Percentiles rank a stretch among this genome's conserved stretches.
These are phyloP conservation scores for Lucinisca nassula DNA, from an alignment of 2,888 invertebrate species.

Conservation along the genomic window DNA sequence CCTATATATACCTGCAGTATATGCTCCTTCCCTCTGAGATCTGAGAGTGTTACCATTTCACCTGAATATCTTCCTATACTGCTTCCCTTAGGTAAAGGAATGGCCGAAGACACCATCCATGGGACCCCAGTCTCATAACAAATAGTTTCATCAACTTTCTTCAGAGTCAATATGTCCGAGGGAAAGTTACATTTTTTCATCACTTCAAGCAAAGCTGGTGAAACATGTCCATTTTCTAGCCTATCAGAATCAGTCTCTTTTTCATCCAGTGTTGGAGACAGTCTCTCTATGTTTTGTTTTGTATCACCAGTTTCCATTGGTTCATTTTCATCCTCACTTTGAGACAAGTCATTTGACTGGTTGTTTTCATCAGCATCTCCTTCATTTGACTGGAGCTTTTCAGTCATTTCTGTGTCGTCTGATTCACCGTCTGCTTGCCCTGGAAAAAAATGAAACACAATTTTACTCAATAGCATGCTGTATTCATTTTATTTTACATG, in stretches of 20 bases:
- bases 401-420: conserved; percentile 46
- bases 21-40: conserved; percentile 79
- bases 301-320: conserved; percentile 54
- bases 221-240: neutral
- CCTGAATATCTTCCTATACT: conserved; percentile 83
- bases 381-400: conserved; percentile 62
- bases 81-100: conserved; percentile 79
- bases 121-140: conserved; percentile 76
- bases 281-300: conserved; percentile 26
- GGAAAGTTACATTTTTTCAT: conserved; percentile 79
- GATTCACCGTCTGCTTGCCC: conserved; percentile 74
- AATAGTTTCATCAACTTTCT: conserved; percentile 78
- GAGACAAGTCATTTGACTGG: conserved; percentile 53
- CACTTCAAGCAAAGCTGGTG: conserved; percentile 54
- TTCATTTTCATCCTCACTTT: conserved; percentile 58
- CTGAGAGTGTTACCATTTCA: conserved; percentile 78
- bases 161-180: conserved; percentile 78
- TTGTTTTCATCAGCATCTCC: conserved; percentile 35
- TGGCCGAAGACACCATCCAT: conserved; percentile 79
- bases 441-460: conserved; percentile 32
- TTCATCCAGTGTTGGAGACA: neutral
- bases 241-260: neutral
- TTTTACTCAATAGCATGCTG: too few relatives aligned
- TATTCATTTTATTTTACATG: too few relatives aligned
- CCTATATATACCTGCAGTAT: conserved; percentile 78